Evolutionary conservation across 2,888 invertebrate species (phyloP).

Genomic region (Corbicula japonica): DNA sequence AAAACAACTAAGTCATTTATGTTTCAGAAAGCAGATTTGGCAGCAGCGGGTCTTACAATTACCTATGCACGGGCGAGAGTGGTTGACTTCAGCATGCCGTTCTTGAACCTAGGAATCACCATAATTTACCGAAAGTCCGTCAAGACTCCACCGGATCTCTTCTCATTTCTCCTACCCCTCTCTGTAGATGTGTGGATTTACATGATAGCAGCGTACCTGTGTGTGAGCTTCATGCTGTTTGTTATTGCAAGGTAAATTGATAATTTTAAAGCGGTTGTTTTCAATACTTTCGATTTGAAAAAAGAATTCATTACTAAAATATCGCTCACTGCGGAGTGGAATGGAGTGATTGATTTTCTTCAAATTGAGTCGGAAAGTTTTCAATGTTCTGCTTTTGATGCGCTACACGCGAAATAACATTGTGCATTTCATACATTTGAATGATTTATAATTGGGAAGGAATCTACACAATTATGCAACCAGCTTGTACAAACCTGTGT

Average conservation of each 20-base stretch:
- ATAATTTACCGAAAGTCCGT: slow-evolving; percentile 97
- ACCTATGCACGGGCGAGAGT: slow-evolving; percentile 98
- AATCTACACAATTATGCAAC: too few species aligned
- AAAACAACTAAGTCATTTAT: background rate
- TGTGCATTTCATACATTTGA: too few species aligned
- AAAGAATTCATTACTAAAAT: too few species aligned
- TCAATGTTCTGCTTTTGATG: too few species aligned
- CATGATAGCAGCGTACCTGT: slow-evolving; percentile 96
- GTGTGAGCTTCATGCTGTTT: slow-evolving; percentile 97
- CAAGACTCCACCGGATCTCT: slow-evolving; percentile 92
- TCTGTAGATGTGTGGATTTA: slow-evolving; percentile 97
- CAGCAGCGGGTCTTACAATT: slow-evolving; percentile 98
- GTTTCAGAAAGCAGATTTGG: slow-evolving; percentile 95
- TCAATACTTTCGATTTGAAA: too few species aligned
- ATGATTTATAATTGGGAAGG: too few species aligned
- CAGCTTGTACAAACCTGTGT: too few species aligned
- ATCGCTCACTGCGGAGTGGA: too few species aligned
- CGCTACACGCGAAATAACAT: too few species aligned
- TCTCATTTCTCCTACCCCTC: slow-evolving; percentile 98
- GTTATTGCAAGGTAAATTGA: slow-evolving; percentile 94
- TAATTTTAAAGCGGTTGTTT: background rate
- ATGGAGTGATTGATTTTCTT: too few species aligned
- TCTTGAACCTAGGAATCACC: slow-evolving; percentile 98
- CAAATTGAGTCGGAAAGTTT: too few species aligned
- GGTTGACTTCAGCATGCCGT: slow-evolving; percentile 99